Evolutionary conservation across 2,888 invertebrate genomes (phyloP).

Genomic region (Alloplasta piceator): DNA sequence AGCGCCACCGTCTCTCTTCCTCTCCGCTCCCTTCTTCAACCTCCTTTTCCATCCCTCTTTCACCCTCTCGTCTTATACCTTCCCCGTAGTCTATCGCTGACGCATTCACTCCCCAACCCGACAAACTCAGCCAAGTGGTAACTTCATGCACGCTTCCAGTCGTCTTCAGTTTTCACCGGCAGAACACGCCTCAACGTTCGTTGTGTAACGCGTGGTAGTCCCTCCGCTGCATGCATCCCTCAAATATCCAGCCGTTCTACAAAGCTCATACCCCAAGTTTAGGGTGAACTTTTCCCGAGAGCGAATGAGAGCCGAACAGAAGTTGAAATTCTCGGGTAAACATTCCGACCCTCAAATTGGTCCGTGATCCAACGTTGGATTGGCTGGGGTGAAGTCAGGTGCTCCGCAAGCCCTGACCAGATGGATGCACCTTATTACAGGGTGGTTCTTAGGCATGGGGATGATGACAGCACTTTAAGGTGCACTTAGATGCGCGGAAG

Average conservation of each 20-base stretch:
- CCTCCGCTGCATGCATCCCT: not conserved
- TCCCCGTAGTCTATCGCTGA: constrained; percentile 12
- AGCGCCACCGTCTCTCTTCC: constrained; percentile 20
- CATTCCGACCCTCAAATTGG: constrained; percentile 6
- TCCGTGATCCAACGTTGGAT: not conserved
- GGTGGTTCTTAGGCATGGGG: not conserved
- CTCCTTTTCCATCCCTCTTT: not conserved
- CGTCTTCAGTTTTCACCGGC: constrained; percentile 40
- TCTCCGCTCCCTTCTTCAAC: constrained; percentile 10
- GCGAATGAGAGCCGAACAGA: constrained; percentile 19
- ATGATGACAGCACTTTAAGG: not conserved
- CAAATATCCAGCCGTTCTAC: constrained; percentile 44
- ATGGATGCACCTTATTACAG: not conserved
- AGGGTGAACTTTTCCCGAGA: constrained; percentile 32
- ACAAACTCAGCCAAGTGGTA: constrained; percentile 48
- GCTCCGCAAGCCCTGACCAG: not conserved
- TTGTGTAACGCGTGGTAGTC: not conserved
- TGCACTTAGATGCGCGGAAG: not conserved
- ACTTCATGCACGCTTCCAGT: constrained; percentile 55
- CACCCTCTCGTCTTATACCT: not conserved
- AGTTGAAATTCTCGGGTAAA: constrained; percentile 25
- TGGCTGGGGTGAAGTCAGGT: constrained; percentile 2
- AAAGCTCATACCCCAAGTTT: not conserved
- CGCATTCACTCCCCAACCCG: constrained; percentile 18
- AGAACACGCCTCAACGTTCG: constrained; percentile 20